Conservation (phyloP, 2,888 invertebrate species). For the Eristalis pertinax region DNA sequence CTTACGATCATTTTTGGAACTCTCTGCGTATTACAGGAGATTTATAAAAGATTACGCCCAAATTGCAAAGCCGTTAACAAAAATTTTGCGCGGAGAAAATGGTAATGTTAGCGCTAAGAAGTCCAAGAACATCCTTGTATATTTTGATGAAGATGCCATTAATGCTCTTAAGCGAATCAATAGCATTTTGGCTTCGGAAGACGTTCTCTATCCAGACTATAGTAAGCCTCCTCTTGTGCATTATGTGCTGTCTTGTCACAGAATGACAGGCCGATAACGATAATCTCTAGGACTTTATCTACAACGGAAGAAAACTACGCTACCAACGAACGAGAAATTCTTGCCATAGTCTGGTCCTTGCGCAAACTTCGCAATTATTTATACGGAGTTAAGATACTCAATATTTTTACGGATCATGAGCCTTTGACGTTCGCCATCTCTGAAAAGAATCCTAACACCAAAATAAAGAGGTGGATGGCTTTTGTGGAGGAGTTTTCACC, state of each 20-base stretch:
- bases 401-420: constrained; percentile 59
- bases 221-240: constrained; percentile 71
- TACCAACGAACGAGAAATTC: constrained; percentile 76
- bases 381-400: constrained; percentile 73
- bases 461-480: constrained; percentile 55
- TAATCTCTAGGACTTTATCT: constrained; percentile 74
- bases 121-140: constrained; percentile 7
- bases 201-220: constrained; percentile 75
- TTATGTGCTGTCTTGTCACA: constrained; percentile 75
- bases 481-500: constrained; percentile 40
- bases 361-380: constrained; percentile 77
- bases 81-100: constrained; percentile 21
- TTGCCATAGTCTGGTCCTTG: constrained; percentile 76
- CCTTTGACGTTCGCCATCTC: constrained; percentile 45
- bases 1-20: constrained; percentile 25
- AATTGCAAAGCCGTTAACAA: constrained; percentile 22
- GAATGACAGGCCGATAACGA: constrained; percentile 73
- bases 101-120: constrained; percentile 22
- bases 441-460: constrained; percentile 39
- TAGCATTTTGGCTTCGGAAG: constrained; percentile 16
- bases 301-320: constrained; percentile 73
- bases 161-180: constrained; percentile 11
- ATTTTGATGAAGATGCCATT: constrained; percentile 13
- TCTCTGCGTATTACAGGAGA: constrained; percentile 30
- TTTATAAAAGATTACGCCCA: constrained; percentile 27